Percentiles rank a stretch among this genome's conserved stretches.
phyloP scores from a whole-genome alignment of 1,140 invertebrate species.

The Polyergus mexicanus region DNA sequence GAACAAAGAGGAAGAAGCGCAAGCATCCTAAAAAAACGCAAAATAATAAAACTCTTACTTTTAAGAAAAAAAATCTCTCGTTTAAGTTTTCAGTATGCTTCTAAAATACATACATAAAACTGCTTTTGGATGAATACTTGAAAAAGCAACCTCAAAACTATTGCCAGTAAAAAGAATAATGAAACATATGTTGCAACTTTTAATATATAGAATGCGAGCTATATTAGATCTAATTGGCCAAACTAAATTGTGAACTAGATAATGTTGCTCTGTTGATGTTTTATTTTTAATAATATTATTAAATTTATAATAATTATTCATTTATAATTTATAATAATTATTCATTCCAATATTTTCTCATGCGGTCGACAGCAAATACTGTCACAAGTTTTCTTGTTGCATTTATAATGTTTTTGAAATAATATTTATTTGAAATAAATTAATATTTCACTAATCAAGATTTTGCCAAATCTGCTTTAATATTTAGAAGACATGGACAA shows the following conservation, averaged over 20 bases:
- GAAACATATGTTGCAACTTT: constrained; percentile 40
- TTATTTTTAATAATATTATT: constrained; percentile 79
- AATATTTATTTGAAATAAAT: constrained; percentile 69
- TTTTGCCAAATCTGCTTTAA: constrained; percentile 59
- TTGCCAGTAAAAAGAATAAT: constrained; percentile 65
- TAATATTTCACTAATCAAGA: constrained; percentile 69
- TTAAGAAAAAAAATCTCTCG: background rate
- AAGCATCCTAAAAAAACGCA: background rate
- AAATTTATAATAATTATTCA: constrained; percentile 74
- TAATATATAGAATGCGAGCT: constrained; percentile 65
- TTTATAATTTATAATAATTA: constrained; percentile 72
- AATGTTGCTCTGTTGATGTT: constrained; percentile 84
- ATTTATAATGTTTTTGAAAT: constrained; percentile 76
- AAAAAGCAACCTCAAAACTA: constrained; percentile 45
- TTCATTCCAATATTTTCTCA: constrained; percentile 81
- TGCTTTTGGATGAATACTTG: constrained; percentile 47
- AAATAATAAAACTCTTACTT: background rate
- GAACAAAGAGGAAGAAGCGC: background rate
- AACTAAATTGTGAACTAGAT: constrained; percentile 75
- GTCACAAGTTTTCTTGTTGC: constrained; percentile 74
- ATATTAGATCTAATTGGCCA: constrained; percentile 72
- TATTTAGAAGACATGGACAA: constrained; percentile 13
- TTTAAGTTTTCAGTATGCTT: constrained; percentile 36
- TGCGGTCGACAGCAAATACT: constrained; percentile 61
- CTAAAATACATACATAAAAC: constrained; percentile 53